These are phyloP conservation scores for Neotoxoptera formosana DNA, from an alignment of 1,140 invertebrate species.

Conservation along the genomic window DNA sequence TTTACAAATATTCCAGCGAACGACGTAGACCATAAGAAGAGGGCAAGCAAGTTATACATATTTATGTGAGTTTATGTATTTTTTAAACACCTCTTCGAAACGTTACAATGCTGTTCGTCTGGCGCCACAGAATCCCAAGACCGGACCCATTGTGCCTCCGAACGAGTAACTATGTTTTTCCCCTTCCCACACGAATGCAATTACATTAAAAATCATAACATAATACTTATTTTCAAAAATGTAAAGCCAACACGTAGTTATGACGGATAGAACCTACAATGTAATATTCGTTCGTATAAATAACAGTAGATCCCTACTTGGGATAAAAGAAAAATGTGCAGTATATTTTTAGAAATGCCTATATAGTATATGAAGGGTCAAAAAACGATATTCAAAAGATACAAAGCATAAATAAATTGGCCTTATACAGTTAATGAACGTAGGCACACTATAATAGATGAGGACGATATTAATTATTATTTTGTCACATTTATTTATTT, in stretches of 20 bases:
- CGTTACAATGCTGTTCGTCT: slow-evolving; percentile 1
- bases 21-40: neutral
- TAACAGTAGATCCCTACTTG: neutral
- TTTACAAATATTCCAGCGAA: slow-evolving; percentile 18
- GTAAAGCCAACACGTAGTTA: slow-evolving; percentile 12
- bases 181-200: neutral
- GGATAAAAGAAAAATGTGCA: neutral
- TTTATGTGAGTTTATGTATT: slow-evolving; percentile 20
- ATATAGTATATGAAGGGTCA: neutral
- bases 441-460: neutral
- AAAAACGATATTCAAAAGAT: neutral
- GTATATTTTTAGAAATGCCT: slow-evolving; percentile 36
- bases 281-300: neutral
- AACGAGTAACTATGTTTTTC: slow-evolving; percentile 25
- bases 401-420: slow-evolving; percentile 9
- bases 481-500: neutral
- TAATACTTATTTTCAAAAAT: slow-evolving; percentile 39
- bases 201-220: slow-evolving; percentile 19
- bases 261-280: neutral
- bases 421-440: neutral
- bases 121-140: slow-evolving; percentile 48
- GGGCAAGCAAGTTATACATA: slow-evolving; percentile 11
- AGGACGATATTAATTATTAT: neutral
- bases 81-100: slow-evolving; percentile 50
- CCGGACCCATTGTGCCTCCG: slow-evolving; percentile 6